phyloP scores from a whole-genome alignment of 1,140 invertebrate genomes.

The Nautilus pompilius region DNA sequence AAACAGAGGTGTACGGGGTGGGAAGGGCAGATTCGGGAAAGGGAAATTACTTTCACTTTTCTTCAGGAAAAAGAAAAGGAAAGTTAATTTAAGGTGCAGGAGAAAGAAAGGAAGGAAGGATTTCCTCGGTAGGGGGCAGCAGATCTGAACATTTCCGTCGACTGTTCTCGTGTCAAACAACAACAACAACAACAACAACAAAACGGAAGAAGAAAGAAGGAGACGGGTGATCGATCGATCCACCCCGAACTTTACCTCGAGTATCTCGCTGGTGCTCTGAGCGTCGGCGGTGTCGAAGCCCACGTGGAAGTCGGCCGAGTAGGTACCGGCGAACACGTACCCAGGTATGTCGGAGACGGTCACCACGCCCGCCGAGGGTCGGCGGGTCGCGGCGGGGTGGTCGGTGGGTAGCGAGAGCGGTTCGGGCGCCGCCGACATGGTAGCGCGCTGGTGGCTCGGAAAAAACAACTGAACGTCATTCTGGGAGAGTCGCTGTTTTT shows the following conservation, averaged over 20 bases:
- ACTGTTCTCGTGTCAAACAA: too few relatives aligned
- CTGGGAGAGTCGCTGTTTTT: too few relatives aligned
- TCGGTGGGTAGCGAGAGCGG: too few relatives aligned
- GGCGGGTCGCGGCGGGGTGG: too few relatives aligned
- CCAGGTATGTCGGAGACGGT: constrained; percentile 19
- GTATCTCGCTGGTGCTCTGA: constrained; percentile 5
- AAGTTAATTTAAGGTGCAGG: background rate
- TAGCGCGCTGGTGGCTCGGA: too few relatives aligned
- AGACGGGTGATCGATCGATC: background rate
- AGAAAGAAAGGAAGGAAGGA: background rate
- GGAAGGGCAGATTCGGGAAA: too few relatives aligned
- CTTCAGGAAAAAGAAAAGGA: too few relatives aligned
- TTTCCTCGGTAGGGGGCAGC: background rate
- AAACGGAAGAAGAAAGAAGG: background rate
- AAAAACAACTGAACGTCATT: too few relatives aligned
- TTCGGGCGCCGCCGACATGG: too few relatives aligned
- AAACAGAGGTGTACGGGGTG: too few relatives aligned
- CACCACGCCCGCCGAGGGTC: too few relatives aligned
- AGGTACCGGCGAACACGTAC: constrained; percentile 16
- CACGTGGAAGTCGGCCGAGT: constrained; percentile 18
- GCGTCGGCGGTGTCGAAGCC: constrained; percentile 16
- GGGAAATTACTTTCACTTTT: too few relatives aligned
- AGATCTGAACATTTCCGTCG: background rate
- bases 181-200: background rate
- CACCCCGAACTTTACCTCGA: constrained; percentile 20